A percentile compares a stretch with the other conserved stretches of the same genome.
Evolutionary conservation across 2,113 vertebrate species (phyloP).

Genomic region (Smithornis capensis): DNA sequence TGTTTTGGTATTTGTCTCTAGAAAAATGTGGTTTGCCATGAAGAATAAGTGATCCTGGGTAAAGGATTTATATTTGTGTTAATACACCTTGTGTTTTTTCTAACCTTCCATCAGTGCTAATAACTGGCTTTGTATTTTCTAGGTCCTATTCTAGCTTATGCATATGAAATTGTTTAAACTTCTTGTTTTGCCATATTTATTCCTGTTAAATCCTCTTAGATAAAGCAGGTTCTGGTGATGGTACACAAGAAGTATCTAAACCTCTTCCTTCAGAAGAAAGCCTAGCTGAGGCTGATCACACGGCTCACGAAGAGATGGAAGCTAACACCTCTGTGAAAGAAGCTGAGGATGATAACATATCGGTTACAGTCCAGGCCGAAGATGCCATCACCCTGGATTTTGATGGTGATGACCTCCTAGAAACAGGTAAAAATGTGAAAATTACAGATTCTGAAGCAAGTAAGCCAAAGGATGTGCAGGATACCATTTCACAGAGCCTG

Average conservation of each 20-base stretch:
- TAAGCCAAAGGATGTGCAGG: constrained; percentile 91
- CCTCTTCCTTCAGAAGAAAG: constrained; percentile 91
- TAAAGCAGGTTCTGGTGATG: constrained; percentile 99
- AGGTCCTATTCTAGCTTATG: constrained; percentile 91
- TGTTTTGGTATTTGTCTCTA: constrained; percentile 77
- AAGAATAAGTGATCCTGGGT: constrained; percentile 82
- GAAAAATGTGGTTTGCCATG: constrained; percentile 74
- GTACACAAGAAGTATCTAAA: constrained; percentile 99
- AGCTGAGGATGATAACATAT: constrained; percentile 98
- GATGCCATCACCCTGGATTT: constrained; percentile 99
- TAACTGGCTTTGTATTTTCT: constrained; percentile 97
- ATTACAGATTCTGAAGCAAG: constrained; percentile 98
- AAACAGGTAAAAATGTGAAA: constrained; percentile 99
- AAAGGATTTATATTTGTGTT: constrained; percentile 93
- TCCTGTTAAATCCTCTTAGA: constrained; percentile 99
- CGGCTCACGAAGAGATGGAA: constrained; percentile 86
- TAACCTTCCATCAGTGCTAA: constrained; percentile 93
- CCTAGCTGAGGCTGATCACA: constrained; percentile 86
- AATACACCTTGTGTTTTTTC: constrained; percentile 89
- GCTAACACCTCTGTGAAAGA: constrained; percentile 90
- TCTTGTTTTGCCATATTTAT: constrained; percentile 99
- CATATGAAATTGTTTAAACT: constrained; percentile 97
- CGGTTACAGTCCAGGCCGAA: constrained; percentile 99
- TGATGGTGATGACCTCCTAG: constrained; percentile 99
- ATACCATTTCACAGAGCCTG: constrained; percentile 86